Evolutionary conservation across 1,140 invertebrate species (phyloP), one percentile per base, ranked within the genome.

Genomic region (Pseudachorutes palmiensis): DNA sequence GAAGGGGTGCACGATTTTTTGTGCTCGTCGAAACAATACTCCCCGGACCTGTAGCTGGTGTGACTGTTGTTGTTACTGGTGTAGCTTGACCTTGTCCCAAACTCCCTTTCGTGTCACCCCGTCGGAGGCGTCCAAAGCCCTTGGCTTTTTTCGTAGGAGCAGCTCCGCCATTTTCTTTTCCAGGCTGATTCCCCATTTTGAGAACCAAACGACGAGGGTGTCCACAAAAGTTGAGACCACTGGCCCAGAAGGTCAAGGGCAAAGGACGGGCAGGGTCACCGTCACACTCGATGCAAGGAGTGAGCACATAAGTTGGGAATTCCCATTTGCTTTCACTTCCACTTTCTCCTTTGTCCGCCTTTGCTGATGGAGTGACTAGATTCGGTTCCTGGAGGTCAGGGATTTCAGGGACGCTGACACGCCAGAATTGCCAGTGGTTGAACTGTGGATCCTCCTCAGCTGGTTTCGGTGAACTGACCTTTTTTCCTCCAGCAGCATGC

Each of bases 401-500:
- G 48, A 64, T 22, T 9, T 55, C 12, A 55, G 51, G 36, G 65
- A 61, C 29, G 29, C 30, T 14, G 36, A 55, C 24, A 57, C 64
- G 26, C 68, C 68, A 69, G 60, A 57, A 69, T 32, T 69, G 68
- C 64, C 64, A 69, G 22, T 69, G 58, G 60, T 69, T 69, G 32
- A 65, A 69, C 31, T 62, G 30, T 1, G 58, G 29, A 29, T 69
- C 24, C 41, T 61, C 64, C 19, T 45, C 36, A n/a, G n/a, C n/a
- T n/a, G n/a, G n/a, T n/a, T n/a, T n/a, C n/a, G n/a, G n/a, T n/a
- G n/a, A n/a, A n/a, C n/a, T n/a, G n/a, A n/a, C n/a, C n/a, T n/a
- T n/a, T n/a, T n/a, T n/a, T n/a, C n/a, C n/a, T n/a, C n/a, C n/a
- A n/a, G n/a, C n/a, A n/a, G n/a, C n/a, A n/a, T n/a, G n/a, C n/a